Evolutionary conservation across 2,797 vertebrate genomes (phyloP).

Genomic region (Sandelia bainsii): DNA sequence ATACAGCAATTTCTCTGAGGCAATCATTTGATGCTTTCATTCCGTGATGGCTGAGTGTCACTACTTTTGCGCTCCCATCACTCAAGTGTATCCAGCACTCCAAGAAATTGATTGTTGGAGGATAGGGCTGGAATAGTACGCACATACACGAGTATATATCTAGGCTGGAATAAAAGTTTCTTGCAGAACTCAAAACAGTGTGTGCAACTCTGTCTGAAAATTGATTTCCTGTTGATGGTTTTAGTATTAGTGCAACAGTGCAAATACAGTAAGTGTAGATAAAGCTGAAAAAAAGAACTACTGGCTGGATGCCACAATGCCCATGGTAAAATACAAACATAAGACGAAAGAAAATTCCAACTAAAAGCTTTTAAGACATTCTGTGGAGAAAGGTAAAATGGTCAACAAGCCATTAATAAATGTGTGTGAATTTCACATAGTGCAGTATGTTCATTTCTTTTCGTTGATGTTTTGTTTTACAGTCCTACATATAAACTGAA

Average conservation of each 20-base stretch:
- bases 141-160: constrained; percentile 65
- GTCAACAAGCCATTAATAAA: not conserved
- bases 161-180: constrained; percentile 47
- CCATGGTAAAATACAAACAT: not conserved
- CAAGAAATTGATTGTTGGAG: constrained; percentile 77
- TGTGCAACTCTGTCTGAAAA: constrained; percentile 27
- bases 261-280: constrained; percentile 15
- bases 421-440: not conserved
- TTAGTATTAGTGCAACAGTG: constrained; percentile 16
- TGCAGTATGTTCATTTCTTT: not conserved
- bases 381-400: not conserved
- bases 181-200: constrained; percentile 26
- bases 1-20: constrained; percentile 78
- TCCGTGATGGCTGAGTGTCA: constrained; percentile 78
- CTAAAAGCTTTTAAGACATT: not conserved
- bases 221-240: constrained; percentile 30
- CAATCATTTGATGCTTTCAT: constrained; percentile 81
- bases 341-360: not conserved
- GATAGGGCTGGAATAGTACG: constrained; percentile 66
- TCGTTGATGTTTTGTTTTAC: not conserved
- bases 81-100: constrained; percentile 78
- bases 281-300: constrained; percentile 14
- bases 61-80: constrained; percentile 72
- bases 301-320: not conserved
- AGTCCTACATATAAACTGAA: not conserved